Base-by-base conservation (phyloP, 2,888 invertebrate species). In the Xylota segnis region DNA sequence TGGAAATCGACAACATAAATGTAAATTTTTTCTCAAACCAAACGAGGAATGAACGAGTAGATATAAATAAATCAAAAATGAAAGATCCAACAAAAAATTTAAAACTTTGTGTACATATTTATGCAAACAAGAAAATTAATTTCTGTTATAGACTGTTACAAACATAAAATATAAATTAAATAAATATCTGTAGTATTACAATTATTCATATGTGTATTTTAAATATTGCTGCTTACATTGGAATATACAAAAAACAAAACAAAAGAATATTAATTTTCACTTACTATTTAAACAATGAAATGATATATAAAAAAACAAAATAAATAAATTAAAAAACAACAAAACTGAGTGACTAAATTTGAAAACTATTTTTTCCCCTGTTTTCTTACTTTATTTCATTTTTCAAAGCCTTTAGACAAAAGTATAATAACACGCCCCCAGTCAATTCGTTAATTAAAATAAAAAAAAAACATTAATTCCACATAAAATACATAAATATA, bases 91-190 rank as follows among this genome's bases (percentile, higher is more conserved):
- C 47, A 43, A 18, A 23, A 1, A 43, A n/a, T n/a, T n/a, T n/a
- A 63, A 37, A 43, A 65, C 6, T 45, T 43, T 79, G 50, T 79
- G 72, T 79, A 79, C 2, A 72, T 79, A 78, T 23, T 37, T 50
- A 23, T 16, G 27, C 12, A 58, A 56, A 70, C 34, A 65, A 34
- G 9, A 61, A 66, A 59, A 54, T 14, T 7, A 78, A 52, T 72
- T 59, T 72, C 65, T 72, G 23, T 70, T 72, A 72, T 65, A 79
- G 71, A 72, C 71, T 79, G 79, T 79, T 72, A 59, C 23, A 74
- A 32, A 58, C 9, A 59, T 37, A 23, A 40, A 34, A 32, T 5
- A n/a, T 37, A 79, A 59, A 5, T n/a, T 45, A 63, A 68, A 58
- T 54, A 68, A 76, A 50, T 52, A 66, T 66, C 58, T 72, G 65